Percentiles rank a stretch among this genome's conserved stretches.
phyloP scores from a whole-genome alignment of 1,140 invertebrate genomes.

The Apis laboriosa region DNA sequence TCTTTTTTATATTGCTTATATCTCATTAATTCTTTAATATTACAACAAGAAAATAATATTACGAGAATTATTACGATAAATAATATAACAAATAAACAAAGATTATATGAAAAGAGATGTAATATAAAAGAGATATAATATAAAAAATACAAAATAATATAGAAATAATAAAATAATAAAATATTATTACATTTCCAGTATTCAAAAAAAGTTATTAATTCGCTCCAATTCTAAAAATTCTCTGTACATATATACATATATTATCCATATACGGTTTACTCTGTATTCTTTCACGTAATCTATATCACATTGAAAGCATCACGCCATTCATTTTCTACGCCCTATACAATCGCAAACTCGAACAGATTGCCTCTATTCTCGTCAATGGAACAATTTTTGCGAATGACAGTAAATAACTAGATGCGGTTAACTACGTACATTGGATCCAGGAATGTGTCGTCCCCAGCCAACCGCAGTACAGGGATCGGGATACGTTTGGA shows the following conservation, averaged over 20 bases:
- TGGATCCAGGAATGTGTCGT: slow-evolving; percentile 40
- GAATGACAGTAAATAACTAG: slow-evolving; percentile 8
- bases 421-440: slow-evolving; percentile 27
- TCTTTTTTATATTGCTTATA: too few species aligned
- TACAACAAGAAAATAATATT: too few species aligned
- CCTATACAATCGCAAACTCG: not conserved
- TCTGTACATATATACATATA: not conserved
- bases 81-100: not conserved
- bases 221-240: not conserved
- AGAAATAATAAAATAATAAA: not conserved
- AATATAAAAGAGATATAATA: too few species aligned
- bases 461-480: slow-evolving; percentile 71
- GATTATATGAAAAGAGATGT: not conserved
- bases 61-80: too few species aligned
- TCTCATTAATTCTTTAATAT: too few species aligned
- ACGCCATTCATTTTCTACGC: not conserved
- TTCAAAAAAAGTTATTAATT: not conserved
- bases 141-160: not conserved
- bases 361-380: not conserved
- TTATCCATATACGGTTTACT: not conserved
- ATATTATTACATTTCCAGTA: not conserved
- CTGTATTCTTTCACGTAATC: not conserved
- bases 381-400: not conserved
- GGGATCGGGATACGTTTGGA: slow-evolving; percentile 40
- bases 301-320: not conserved